These are phyloP conservation scores for Pocota personata DNA, from an alignment of 2,888 invertebrate genomes.

Conservation along the genomic window DNA sequence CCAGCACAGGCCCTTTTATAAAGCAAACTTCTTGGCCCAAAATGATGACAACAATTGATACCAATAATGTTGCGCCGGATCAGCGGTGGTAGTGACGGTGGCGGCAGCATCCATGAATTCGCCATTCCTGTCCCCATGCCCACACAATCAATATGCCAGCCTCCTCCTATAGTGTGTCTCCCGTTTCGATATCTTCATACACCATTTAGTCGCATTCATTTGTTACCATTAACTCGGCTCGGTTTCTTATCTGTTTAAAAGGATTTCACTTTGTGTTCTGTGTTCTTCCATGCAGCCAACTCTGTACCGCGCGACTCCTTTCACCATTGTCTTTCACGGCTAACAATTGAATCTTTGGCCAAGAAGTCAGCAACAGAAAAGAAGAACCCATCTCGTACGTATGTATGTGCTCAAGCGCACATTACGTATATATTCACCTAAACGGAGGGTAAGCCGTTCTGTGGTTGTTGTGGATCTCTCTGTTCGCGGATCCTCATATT, in stretches of 20 bases:
- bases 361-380: conserved; percentile 15
- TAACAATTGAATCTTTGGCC: conserved; percentile 68
- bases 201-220: conserved; percentile 83
- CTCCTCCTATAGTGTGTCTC: conserved; percentile 81
- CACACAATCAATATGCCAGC: conserved; percentile 79
- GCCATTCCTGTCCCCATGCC: conserved; percentile 15
- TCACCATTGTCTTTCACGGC: conserved; percentile 48
- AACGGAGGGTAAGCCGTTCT: conserved; percentile 26
- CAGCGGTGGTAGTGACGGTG: conserved; percentile 19
- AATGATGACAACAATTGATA: conserved; percentile 67
- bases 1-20: neutral
- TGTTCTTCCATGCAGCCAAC: conserved; percentile 21
- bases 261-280: conserved; percentile 72
- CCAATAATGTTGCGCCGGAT: conserved; percentile 51
- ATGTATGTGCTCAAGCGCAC: conserved; percentile 29
- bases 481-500: conserved; percentile 43
- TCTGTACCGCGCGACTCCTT: neutral
- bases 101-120: conserved; percentile 30
- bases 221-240: conserved; percentile 82
- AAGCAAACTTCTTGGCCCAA: conserved; percentile 10
- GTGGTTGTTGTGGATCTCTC: neutral
- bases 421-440: conserved; percentile 39
- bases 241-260: conserved; percentile 74
- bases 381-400: conserved; percentile 24
- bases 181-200: conserved; percentile 82